Evolutionary conservation across 1,140 invertebrate genomes (phyloP).

Genomic region (Condylostylus longicornis): DNA sequence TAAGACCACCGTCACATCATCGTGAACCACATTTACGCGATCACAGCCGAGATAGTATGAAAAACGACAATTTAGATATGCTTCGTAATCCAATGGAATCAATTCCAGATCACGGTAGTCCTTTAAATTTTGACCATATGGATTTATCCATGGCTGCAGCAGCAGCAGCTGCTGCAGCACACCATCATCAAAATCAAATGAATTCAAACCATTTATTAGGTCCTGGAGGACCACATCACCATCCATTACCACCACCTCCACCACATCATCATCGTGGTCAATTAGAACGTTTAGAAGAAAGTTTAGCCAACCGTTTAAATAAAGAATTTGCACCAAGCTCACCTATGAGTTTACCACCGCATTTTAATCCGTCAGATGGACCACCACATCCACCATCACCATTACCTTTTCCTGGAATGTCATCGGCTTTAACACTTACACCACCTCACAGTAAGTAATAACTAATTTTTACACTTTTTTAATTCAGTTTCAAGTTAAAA

Average conservation of each 20-base stretch:
- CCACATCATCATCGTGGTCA: conserved; percentile 12
- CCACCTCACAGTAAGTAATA: conserved; percentile 57
- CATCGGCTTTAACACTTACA: conserved; percentile 56
- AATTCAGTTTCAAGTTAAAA: background rate
- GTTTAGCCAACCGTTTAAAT: conserved; percentile 32
- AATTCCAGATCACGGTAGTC: conserved; percentile 18
- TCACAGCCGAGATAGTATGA: conserved; percentile 14
- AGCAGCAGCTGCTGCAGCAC: conserved; percentile 24
- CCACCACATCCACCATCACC: conserved; percentile 38
- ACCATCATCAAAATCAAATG: conserved; percentile 12
- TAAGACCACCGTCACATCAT: conserved; percentile 8
- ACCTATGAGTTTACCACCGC: conserved; percentile 28
- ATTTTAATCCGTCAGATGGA: conserved; percentile 26
- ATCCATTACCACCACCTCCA: conserved; percentile 13
- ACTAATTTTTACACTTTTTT: conserved; percentile 1
- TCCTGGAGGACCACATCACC: conserved; percentile 21
- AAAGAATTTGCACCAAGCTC: conserved; percentile 30
- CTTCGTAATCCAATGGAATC: conserved; percentile 2
- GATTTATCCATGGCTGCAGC: conserved; percentile 29
- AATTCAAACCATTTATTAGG: conserved; percentile 16
- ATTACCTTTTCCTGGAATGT: conserved; percentile 47
- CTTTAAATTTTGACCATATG: conserved; percentile 32
- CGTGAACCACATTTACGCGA: conserved; percentile 15
- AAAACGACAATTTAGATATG: conserved; percentile 14
- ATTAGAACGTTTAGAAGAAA: conserved; percentile 33